phyloP scores from a whole-genome alignment of 2,888 invertebrate genomes.

The Heteropelma amictum region DNA sequence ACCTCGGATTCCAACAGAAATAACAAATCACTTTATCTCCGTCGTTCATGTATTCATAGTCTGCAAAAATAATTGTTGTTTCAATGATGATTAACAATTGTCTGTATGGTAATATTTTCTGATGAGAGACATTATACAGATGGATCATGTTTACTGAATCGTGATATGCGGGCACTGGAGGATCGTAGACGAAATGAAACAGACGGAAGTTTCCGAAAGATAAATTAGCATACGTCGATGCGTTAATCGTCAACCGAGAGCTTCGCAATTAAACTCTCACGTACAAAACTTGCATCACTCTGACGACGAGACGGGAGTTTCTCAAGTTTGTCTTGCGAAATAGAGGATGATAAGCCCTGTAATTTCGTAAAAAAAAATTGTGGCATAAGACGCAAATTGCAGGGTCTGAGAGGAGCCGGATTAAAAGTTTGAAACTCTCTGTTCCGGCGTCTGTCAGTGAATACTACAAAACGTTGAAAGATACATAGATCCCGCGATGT shows the following conservation, averaged over 20 bases:
- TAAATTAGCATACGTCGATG: conserved; percentile 20
- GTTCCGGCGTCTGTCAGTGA: neutral
- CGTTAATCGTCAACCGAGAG: conserved; percentile 18
- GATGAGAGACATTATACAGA: too few species aligned
- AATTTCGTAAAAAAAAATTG: conserved; percentile 8
- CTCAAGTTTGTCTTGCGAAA: conserved; percentile 12
- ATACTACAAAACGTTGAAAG: neutral
- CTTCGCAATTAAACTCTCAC: conserved; percentile 30
- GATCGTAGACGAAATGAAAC: neutral
- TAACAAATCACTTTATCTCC: neutral
- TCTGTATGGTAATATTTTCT: neutral
- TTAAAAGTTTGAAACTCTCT: conserved; percentile 21
- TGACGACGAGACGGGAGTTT: conserved; percentile 17
- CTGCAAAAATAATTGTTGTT: too few species aligned
- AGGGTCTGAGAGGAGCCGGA: conserved; percentile 8
- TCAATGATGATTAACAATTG: too few species aligned
- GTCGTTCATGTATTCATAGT: neutral
- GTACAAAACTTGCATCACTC: conserved; percentile 16
- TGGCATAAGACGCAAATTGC: neutral
- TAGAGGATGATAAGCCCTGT: neutral
- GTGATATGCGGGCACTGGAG: neutral
- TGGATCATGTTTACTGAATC: neutral
- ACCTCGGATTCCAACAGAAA: neutral
- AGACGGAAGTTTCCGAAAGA: neutral
- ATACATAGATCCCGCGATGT: neutral